Evolutionary conservation across 2,888 invertebrate genomes (phyloP).

Genomic region (Drosophila parthenogenetica): DNA sequence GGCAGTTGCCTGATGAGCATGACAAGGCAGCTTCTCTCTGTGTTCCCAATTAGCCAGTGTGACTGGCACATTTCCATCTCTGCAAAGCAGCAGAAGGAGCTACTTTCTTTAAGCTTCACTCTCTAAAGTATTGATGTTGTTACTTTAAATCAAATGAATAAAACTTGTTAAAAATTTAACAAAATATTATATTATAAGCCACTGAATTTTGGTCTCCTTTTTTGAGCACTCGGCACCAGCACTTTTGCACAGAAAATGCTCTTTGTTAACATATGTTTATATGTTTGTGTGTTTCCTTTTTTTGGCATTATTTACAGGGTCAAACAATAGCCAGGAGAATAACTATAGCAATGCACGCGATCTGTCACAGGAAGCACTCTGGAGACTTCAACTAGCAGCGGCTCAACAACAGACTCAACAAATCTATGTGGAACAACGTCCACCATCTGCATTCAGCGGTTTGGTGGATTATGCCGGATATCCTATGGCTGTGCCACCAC

Average conservation of each 20-base stretch:
- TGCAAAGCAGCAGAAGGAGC: slow-evolving; percentile 25
- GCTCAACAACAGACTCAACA: slow-evolving; percentile 74
- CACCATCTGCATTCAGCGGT: slow-evolving; percentile 79
- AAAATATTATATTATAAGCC: too few relatives aligned
- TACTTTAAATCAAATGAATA: too few relatives aligned
- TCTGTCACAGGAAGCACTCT: slow-evolving; percentile 80
- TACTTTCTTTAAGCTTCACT: neutral
- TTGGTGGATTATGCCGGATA: slow-evolving; percentile 80
- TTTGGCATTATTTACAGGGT: slow-evolving; percentile 64
- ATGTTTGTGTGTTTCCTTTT: slow-evolving; percentile 10
- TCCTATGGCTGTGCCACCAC: slow-evolving; percentile 51
- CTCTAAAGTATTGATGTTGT: neutral
- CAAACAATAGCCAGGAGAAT: slow-evolving; percentile 75
- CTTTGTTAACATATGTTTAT: slow-evolving; percentile 1
- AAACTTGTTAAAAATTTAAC: too few relatives aligned
- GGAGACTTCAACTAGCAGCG: slow-evolving; percentile 79
- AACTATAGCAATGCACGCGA: slow-evolving; percentile 81
- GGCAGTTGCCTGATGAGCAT: slow-evolving; percentile 41
- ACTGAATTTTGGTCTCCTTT: too few relatives aligned
- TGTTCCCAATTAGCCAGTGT: slow-evolving; percentile 64
- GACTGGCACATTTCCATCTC: slow-evolving; percentile 64
- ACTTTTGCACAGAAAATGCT: neutral
- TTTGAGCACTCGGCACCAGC: slow-evolving; percentile 10
- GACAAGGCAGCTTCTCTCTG: slow-evolving; percentile 45
- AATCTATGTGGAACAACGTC: slow-evolving; percentile 80